Percentiles rank a stretch among this genome's conserved stretches.
Conservation (phyloP, 2,888 invertebrate genomes). For the Drosophila kanekoi region DNA sequence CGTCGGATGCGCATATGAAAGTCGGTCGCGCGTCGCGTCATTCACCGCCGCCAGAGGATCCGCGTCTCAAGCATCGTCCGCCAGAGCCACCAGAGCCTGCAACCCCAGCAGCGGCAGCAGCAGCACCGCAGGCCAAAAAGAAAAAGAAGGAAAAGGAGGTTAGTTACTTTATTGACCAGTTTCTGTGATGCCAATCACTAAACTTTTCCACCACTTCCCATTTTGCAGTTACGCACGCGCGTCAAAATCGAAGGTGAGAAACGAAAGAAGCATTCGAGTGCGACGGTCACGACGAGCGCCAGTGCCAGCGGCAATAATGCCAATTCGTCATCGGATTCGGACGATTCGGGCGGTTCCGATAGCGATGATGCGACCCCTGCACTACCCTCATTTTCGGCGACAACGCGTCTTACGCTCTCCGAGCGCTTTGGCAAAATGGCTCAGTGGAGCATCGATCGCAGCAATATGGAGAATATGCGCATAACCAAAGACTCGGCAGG, state of each 20-base stretch:
- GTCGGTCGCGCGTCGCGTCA: slow-evolving; percentile 81
- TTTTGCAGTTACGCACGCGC: slow-evolving; percentile 82
- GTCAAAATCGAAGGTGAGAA: slow-evolving; percentile 85
- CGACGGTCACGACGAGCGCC: slow-evolving; percentile 45
- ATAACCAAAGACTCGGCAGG: slow-evolving; percentile 92
- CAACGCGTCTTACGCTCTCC: slow-evolving; percentile 90
- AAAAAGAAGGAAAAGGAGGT: slow-evolving; percentile 86
- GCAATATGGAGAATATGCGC: slow-evolving; percentile 93
- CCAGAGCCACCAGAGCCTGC: slow-evolving; percentile 86
- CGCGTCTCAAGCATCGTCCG: slow-evolving; percentile 86
- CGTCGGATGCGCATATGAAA: slow-evolving; percentile 81
- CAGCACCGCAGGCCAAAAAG: slow-evolving; percentile 83
- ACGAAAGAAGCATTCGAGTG: slow-evolving; percentile 85
- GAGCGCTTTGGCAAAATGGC: slow-evolving; percentile 97
- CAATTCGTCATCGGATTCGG: slow-evolving; percentile 87
- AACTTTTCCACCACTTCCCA: background rate
- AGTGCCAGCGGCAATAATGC: slow-evolving; percentile 62
- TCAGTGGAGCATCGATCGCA: slow-evolving; percentile 94
- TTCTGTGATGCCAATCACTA: background rate
- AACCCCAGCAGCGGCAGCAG: slow-evolving; percentile 71
- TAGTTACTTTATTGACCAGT: slow-evolving; percentile 12
- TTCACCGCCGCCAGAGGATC: slow-evolving; percentile 87
- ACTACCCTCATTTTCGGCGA: slow-evolving; percentile 88
- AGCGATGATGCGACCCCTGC: slow-evolving; percentile 84
- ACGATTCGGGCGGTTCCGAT: slow-evolving; percentile 87